phyloP scores from a whole-genome alignment of 2,888 invertebrate species.

The Ophion costatus region DNA sequence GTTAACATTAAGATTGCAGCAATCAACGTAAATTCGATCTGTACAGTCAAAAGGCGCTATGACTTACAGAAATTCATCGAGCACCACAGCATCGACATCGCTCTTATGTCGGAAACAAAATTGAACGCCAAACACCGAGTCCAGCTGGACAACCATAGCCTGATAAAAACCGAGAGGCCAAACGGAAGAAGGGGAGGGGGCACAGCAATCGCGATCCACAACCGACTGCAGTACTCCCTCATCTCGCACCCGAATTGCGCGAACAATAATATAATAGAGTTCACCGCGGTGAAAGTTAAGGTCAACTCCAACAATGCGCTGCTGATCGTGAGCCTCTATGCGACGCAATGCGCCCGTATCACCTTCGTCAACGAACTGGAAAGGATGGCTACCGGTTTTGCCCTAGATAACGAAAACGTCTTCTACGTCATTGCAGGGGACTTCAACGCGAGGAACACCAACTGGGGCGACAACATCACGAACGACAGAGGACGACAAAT shows the following conservation, averaged over 20 bases:
- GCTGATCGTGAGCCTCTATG: slow-evolving; percentile 35
- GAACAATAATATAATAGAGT: slow-evolving; percentile 35
- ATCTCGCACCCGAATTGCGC: slow-evolving; percentile 17
- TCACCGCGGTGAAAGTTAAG: slow-evolving; percentile 27
- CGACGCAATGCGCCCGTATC: slow-evolving; percentile 20
- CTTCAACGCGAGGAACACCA: slow-evolving; percentile 40
- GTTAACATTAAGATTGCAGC: background rate
- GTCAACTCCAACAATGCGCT: background rate
- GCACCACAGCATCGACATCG: slow-evolving; percentile 16
- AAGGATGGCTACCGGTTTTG: slow-evolving; percentile 6
- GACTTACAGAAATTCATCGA: slow-evolving; percentile 37
- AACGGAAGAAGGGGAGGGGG: slow-evolving; percentile 43
- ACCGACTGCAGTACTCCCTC: background rate
- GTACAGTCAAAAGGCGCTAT: slow-evolving; percentile 28
- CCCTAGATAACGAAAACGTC: background rate
- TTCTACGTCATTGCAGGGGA: slow-evolving; percentile 53
- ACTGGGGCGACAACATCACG: slow-evolving; percentile 38
- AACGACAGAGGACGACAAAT: slow-evolving; percentile 45
- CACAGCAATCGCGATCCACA: slow-evolving; percentile 43
- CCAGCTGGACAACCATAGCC: background rate
- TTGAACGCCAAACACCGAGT: slow-evolving; percentile 40
- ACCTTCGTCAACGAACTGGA: slow-evolving; percentile 42
- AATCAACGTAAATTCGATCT: slow-evolving; percentile 50
- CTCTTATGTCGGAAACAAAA: slow-evolving; percentile 48
- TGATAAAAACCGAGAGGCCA: slow-evolving; percentile 38